Evolutionary conservation across 2,113 vertebrate species (phyloP), one percentile per base, ranked within the genome.

Genomic region (Pelobates fuscus): DNA sequence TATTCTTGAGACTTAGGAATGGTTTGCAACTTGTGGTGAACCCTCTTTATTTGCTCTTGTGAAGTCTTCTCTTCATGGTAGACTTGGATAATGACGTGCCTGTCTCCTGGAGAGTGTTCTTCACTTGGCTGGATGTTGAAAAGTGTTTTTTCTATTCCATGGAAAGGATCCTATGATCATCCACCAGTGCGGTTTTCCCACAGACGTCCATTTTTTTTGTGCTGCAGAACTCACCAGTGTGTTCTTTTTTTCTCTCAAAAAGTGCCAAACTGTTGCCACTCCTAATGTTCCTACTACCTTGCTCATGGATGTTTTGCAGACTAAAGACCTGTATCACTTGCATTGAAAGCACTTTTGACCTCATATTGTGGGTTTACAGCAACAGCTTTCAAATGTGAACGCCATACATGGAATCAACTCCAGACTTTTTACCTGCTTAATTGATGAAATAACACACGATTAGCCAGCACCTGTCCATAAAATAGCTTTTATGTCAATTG

Each of bases 101-200:
- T 62, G 12, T 14, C 70, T 62, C 60, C 27, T 18, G 69, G 25
- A 71, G 70, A 82, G 67, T 70, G 26, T 24, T 43, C 78, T 59
- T 59, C 81, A 64, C 43, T 43, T 81, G 77, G 77, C 54, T 79
- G 17, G 61, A 70, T 68, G 70, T 68, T 79, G n/a, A 37, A n/a
- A 44, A 49, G 27, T 10, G 14, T 2, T 17, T 62, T 62, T 32
- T 62, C 60, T 52, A 2, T 74, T n/a, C 58, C 49, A 69, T 70
- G 6, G 14, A 18, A 70, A 69, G 71, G 21, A 46, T 67, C 54
- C 70, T 79, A 43, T 55, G 54, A 32, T 62, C 6, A 62, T 62
- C 27, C 27, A 32, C 17, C n/a, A 62, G 15, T 24, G 60, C 30
- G 30, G 18, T 62, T 17, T 30, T 32, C n/a, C 27, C n/a, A 20